Percentiles rank a stretch among this genome's conserved stretches.
Evolutionary conservation across 2,113 vertebrate species (phyloP).

Genomic region (Albula goreensis): DNA sequence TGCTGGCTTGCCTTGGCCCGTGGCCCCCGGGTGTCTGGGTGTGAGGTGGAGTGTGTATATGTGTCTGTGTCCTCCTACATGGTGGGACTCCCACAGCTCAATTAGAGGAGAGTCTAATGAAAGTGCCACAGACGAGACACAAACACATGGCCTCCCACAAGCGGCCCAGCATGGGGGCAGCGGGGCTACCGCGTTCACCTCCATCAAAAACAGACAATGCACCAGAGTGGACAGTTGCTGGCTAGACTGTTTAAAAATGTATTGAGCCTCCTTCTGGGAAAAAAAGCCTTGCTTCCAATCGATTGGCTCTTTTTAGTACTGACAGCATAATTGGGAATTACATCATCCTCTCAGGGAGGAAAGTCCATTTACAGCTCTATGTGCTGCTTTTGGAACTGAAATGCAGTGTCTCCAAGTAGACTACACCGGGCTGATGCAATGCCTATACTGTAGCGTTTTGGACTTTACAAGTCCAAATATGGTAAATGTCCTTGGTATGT

Average conservation of each 20-base stretch:
- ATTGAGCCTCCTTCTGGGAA: slow-evolving; percentile 47
- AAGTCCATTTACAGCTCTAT: neutral
- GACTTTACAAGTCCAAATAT: neutral
- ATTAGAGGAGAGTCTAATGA: neutral
- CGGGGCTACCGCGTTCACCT: slow-evolving; percentile 41
- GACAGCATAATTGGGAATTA: slow-evolving; percentile 48
- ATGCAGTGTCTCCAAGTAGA: neutral
- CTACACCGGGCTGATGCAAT: neutral
- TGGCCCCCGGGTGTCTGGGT: neutral
- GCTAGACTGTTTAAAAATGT: slow-evolving; percentile 61
- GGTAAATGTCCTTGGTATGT: neutral
- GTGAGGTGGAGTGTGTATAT: neutral
- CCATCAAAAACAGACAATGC: slow-evolving; percentile 45
- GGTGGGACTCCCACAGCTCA: neutral
- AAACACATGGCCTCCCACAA: slow-evolving; percentile 56
- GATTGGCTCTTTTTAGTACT: slow-evolving; percentile 53
- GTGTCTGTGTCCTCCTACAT: neutral
- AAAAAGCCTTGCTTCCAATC: slow-evolving; percentile 52
- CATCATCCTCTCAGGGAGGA: slow-evolving; percentile 33
- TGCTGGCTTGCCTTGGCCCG: neutral
- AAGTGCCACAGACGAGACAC: slow-evolving; percentile 35
- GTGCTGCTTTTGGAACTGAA: neutral
- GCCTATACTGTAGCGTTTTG: neutral
- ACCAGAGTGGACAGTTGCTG: slow-evolving; percentile 45
- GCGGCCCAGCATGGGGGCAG: slow-evolving; percentile 29